Conservation (phyloP, 1,140 invertebrate species). For the Drosophila kohkoa region DNA sequence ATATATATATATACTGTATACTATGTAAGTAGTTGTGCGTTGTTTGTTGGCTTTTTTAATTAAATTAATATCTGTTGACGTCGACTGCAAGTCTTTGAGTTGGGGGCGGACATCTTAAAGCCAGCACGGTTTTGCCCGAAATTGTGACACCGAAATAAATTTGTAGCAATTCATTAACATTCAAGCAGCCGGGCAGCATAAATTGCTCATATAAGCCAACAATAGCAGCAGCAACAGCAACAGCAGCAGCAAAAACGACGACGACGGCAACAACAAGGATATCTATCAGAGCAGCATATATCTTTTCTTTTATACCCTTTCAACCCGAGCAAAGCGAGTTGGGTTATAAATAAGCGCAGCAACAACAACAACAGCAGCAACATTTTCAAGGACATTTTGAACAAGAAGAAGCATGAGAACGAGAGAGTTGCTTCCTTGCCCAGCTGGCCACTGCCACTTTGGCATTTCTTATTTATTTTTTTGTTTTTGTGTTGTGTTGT, state of each 20-base stretch:
- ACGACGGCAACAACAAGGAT: slow-evolving; percentile 45
- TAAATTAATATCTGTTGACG: slow-evolving; percentile 67
- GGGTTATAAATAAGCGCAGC: slow-evolving; percentile 69
- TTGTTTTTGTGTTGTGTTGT: slow-evolving; percentile 20
- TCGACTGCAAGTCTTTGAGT: not conserved
- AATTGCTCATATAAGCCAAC: slow-evolving; percentile 59
- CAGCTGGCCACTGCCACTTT: slow-evolving; percentile 63
- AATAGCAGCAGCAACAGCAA: slow-evolving; percentile 19
- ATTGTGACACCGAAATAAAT: slow-evolving; percentile 63
- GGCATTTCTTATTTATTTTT: slow-evolving; percentile 56
- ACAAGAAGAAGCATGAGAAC: slow-evolving; percentile 24
- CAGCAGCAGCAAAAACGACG: slow-evolving; percentile 27
- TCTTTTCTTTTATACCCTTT: slow-evolving; percentile 65
- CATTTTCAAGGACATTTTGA: slow-evolving; percentile 78
- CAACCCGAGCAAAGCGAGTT: slow-evolving; percentile 31
- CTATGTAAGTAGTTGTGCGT: not conserved
- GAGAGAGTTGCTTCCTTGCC: slow-evolving; percentile 29
- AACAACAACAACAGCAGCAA: slow-evolving; percentile 28
- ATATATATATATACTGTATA: too few species aligned
- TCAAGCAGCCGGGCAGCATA: slow-evolving; percentile 55
- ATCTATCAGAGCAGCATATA: slow-evolving; percentile 60
- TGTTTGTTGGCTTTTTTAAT: slow-evolving; percentile 45
- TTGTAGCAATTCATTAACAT: slow-evolving; percentile 79
- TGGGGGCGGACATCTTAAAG: slow-evolving; percentile 21
- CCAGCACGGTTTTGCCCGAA: slow-evolving; percentile 23